Conservation (phyloP, 2,888 invertebrate genomes). For the Lordiphosa fenestrarum region DNA sequence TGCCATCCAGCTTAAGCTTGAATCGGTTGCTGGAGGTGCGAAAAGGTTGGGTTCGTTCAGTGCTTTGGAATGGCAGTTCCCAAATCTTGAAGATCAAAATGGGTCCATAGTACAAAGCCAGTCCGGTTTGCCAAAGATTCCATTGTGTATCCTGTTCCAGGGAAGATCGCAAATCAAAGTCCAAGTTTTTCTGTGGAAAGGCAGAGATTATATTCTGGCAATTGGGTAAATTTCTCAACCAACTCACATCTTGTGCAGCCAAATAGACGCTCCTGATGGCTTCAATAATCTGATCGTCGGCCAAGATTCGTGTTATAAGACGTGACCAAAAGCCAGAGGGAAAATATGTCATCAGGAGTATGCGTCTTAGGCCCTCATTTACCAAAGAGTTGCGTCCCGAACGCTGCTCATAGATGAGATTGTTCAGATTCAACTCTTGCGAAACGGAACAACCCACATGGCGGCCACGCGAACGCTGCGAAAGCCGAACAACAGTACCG, state of each 20-base stretch:
- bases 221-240: background rate
- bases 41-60: constrained; percentile 81
- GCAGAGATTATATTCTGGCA: background rate
- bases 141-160: constrained; percentile 85
- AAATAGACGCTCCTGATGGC: constrained; percentile 87
- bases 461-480: constrained; percentile 74
- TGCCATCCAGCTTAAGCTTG: constrained; percentile 89
- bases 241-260: constrained; percentile 85
- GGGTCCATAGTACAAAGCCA: constrained; percentile 92
- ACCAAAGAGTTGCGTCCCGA: constrained; percentile 20
- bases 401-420: constrained; percentile 68
- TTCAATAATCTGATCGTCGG: constrained; percentile 91
- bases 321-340: constrained; percentile 99
- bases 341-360: constrained; percentile 97
- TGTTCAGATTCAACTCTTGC: constrained; percentile 76
- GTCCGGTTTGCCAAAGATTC: constrained; percentile 96
- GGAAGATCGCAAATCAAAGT: constrained; percentile 76
- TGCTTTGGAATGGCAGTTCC: constrained; percentile 85
- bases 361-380: constrained; percentile 81
- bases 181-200: constrained; percentile 63
- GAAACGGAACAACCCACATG: constrained; percentile 76
- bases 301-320: constrained; percentile 93
- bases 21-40: constrained; percentile 83
- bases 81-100: constrained; percentile 90
- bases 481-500: constrained; percentile 78